A percentile compares a stretch with the other conserved stretches of the same genome.
Conservation (phyloP, 2,888 invertebrate genomes). For the Monopis laevigella region DNA sequence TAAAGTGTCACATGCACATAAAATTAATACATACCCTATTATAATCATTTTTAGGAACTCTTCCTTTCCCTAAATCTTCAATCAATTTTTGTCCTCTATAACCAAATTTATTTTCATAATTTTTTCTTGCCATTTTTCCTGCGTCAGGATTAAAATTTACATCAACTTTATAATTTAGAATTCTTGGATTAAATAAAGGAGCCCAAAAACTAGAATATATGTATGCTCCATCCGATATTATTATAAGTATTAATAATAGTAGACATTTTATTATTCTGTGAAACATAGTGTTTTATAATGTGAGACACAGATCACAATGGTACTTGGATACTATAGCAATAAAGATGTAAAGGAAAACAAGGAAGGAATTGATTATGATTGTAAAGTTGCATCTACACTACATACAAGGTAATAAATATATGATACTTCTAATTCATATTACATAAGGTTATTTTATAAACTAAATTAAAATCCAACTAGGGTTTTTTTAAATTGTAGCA, state of each 20-base stretch:
- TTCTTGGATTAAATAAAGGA: slow-evolving; percentile 39
- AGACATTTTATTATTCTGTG: neutral
- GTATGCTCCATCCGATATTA: slow-evolving; percentile 23
- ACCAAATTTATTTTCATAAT: slow-evolving; percentile 34
- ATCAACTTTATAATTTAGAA: slow-evolving; percentile 45
- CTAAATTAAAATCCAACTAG: too few relatives aligned
- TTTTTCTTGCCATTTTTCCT: slow-evolving; percentile 28
- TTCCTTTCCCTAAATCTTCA: slow-evolving; percentile 41
- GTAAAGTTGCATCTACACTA: neutral
- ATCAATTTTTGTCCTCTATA: slow-evolving; percentile 40
- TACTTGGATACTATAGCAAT: neutral
- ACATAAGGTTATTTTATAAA: too few relatives aligned
- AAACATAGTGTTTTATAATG: neutral
- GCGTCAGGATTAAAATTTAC: slow-evolving; percentile 33
- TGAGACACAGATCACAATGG: neutral
- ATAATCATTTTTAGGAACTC: slow-evolving; percentile 21
- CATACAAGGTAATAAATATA: too few relatives aligned
- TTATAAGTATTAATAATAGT: neutral
- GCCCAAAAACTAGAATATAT: slow-evolving; percentile 53
- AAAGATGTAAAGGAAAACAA: neutral
- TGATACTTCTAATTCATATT: too few relatives aligned
- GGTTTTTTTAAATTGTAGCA: too few relatives aligned
- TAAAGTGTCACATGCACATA: too few relatives aligned
- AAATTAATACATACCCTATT: slow-evolving; percentile 25
- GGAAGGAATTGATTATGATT: slow-evolving; percentile 3